phyloP scores from a whole-genome alignment of 1,140 invertebrate genomes.

The Linepithema humile region DNA sequence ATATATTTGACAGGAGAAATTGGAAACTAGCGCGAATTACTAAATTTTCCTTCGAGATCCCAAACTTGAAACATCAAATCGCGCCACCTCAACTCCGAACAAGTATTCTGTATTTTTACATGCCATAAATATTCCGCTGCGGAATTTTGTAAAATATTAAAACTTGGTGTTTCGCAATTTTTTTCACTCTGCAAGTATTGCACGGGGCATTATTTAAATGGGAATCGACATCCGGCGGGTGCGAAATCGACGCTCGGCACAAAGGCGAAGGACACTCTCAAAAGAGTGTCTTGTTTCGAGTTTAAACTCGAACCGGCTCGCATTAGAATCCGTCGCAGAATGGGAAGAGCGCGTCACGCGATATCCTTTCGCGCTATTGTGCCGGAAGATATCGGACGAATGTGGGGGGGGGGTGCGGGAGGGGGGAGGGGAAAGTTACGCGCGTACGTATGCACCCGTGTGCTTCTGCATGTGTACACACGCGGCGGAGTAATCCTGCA shows the following conservation, averaged over 20 bases:
- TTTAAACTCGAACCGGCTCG: slow-evolving; percentile 23
- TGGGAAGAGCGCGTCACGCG: slow-evolving; percentile 33
- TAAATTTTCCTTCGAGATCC: too few relatives aligned
- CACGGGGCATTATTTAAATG: background rate
- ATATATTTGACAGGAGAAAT: background rate
- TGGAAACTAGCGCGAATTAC: background rate
- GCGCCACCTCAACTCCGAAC: background rate
- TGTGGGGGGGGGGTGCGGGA: too few relatives aligned
- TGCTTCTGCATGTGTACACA: background rate
- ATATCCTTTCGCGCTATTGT: slow-evolving; percentile 36
- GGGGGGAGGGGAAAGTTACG: background rate
- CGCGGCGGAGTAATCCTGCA: slow-evolving; percentile 9
- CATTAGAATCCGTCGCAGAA: slow-evolving; percentile 50
- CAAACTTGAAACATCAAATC: too few relatives aligned
- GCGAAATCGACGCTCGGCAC: background rate
- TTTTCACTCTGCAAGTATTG: background rate
- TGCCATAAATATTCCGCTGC: background rate
- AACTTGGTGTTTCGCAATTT: background rate
- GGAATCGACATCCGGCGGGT: background rate
- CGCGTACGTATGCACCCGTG: background rate
- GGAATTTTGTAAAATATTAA: background rate
- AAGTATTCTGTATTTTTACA: background rate
- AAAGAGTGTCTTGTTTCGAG: slow-evolving; percentile 53
- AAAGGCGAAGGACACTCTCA: slow-evolving; percentile 50
- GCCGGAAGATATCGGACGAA: slow-evolving; percentile 37